Base-by-base conservation (phyloP, 1,140 invertebrate species). In the Ostrea edulis region DNA sequence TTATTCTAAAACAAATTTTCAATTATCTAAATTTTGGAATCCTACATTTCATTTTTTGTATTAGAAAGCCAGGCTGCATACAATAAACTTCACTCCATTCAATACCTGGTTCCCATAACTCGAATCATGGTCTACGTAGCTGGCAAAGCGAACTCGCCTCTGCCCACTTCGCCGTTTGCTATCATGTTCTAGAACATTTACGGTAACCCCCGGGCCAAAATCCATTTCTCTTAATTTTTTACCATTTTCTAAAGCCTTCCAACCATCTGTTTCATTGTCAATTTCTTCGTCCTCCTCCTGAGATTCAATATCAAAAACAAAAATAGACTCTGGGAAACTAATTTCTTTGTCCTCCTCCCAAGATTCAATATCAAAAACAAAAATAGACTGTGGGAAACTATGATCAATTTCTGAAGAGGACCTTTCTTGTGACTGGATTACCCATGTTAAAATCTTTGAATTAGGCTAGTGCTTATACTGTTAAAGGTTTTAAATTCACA, bases 151-250 rank as follows among this genome's bases (percentile, higher is more conserved):
- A 35, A 77, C 68, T 29, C 68, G 68, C 68, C 68, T 77, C 68
- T 35, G 68, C 14, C 68, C 68, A 25, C 25, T 77, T 77, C 25
- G 68, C 68, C 25, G 22, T 77, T 77, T 77, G 7, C 35, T 77
- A 29, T 77, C 68, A 77, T 77, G 68, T 25, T 44, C 52, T 51
- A 71, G 83, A 62, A 87, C 52, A 87, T 87, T 82, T 53, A 87
- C 82, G 17, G 86, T 87, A 20, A 84, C 52, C 29, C 86, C 82
- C n/a, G 86, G 86, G 9, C 51, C 51, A 29, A 83, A 83, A 8
- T 53, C 82, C 82, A 83, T 83, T 54, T 83, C 71, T n/a, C 14
- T 62, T 20, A 62, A 62, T 62, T 62, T 77, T 77, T 77, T 77
- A 77, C 68, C 68, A 77, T 35, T 77, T 35, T 35, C 68, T 35